Base-by-base conservation (phyloP, 2,797 vertebrate species). In the Anabacerthia variegaticeps region DNA sequence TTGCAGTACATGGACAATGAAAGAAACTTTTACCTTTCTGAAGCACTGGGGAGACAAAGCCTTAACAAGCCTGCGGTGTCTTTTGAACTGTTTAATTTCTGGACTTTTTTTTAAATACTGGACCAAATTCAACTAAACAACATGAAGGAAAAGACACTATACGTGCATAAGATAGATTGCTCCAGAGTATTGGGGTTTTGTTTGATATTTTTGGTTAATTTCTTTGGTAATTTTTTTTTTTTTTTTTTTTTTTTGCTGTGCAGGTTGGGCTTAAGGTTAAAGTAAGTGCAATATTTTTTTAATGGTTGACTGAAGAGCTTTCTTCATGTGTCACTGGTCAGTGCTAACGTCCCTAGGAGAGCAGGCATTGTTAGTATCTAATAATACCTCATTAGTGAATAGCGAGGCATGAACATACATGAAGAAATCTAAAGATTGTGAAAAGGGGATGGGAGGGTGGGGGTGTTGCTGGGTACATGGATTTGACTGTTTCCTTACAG, bases 61-160 rank as follows among this genome's bases (percentile, higher is more conserved):
- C 99, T 99, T 99, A 99, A 99, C 97, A 85, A 98, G 98, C 98
- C 98, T 98, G 97, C 96, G 94, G 97, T 97, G 98, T 98, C 98
- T 97, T 98, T 97, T 95, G 93, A 97, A 97, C 93, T 96, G 93
- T 97, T 98, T 97, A n/a, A 94, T 97, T 97, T 97, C 96, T 96
- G 96, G 94, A 98, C 96, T 96, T 97, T 98, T 97, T 96, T 89
- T 48, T 81, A 94, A 96, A 94, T 76, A 93, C 93, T 48, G 97
- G 97, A 98, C 98, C 97, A 97, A 97, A 97, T 95, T 94, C 94
- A 89, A 74, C 81, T 41, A 9, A 88, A 94, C 92, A 96, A 77
- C 87, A 54, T 51, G 61, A 92, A 96, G 77, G 85, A 95, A 96
- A 94, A 93, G 95, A 93, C 9, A 54, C 87, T 96, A 41, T 66